Conservation (phyloP, 2,797 vertebrate species). For the Sebastes hubbsi region DNA sequence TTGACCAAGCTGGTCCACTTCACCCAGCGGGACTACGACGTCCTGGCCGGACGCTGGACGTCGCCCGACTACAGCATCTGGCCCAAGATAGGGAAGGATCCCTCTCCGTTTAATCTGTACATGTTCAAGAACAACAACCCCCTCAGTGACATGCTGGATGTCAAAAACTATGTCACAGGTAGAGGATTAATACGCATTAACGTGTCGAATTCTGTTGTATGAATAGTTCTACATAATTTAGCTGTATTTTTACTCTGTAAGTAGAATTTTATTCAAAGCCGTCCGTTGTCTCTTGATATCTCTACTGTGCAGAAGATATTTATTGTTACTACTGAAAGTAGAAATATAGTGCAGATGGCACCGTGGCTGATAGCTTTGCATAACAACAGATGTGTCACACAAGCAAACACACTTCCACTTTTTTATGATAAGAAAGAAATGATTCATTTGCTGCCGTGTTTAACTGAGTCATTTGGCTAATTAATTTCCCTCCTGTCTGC, state of each 20-base stretch:
- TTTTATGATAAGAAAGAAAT: slow-evolving; percentile 22
- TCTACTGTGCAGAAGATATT: not conserved
- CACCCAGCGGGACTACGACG: slow-evolving; percentile 97
- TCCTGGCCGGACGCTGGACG: slow-evolving; percentile 96
- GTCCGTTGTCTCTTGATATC: slow-evolving; percentile 5
- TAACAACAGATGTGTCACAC: slow-evolving; percentile 20
- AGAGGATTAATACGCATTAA: not conserved
- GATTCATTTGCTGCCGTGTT: slow-evolving; percentile 36
- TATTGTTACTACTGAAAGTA: slow-evolving; percentile 1
- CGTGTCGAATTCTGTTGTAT: not conserved
- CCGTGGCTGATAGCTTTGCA: slow-evolving; percentile 1
- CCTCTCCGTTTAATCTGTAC: slow-evolving; percentile 95
- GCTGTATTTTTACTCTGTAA: not conserved
- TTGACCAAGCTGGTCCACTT: slow-evolving; percentile 98
- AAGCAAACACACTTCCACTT: slow-evolving; percentile 1
- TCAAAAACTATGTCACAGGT: slow-evolving; percentile 99
- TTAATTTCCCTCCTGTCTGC: slow-evolving; percentile 38
- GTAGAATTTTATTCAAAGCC: too few species aligned
- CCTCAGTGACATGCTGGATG: slow-evolving; percentile 95
- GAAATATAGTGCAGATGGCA: slow-evolving; percentile 19
- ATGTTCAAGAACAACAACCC: slow-evolving; percentile 99
- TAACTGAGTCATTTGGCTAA: slow-evolving; percentile 38
- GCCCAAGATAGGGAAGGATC: slow-evolving; percentile 96
- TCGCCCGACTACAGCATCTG: slow-evolving; percentile 96
- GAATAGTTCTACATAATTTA: not conserved